phyloP scores from a whole-genome alignment of 2,888 invertebrate genomes.

The Antitype chi region DNA sequence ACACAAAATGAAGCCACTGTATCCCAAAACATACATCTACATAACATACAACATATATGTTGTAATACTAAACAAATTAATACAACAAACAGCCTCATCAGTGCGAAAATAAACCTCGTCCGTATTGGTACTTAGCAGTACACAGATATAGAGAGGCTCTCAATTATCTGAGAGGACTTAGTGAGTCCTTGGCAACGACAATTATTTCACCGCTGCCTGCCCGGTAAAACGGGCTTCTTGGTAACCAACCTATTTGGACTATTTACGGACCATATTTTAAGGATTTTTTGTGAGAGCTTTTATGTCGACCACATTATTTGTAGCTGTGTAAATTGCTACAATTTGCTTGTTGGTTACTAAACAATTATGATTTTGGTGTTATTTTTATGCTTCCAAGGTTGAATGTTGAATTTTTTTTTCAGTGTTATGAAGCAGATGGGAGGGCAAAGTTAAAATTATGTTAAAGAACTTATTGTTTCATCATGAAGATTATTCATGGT shows the following conservation, averaged over 20 bases:
- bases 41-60: slow-evolving; percentile 11
- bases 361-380: slow-evolving; percentile 41
- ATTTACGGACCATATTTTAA: slow-evolving; percentile 59
- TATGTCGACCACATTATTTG: slow-evolving; percentile 56
- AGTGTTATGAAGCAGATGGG: background rate
- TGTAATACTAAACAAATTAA: slow-evolving; percentile 38
- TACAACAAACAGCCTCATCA: slow-evolving; percentile 48
- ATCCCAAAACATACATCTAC: slow-evolving; percentile 20
- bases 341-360: slow-evolving; percentile 31
- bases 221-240: slow-evolving; percentile 54
- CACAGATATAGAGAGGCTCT: slow-evolving; percentile 49
- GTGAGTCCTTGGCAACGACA: slow-evolving; percentile 57
- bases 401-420: background rate
- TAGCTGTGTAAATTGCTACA: slow-evolving; percentile 56
- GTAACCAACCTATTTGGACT: slow-evolving; percentile 55
- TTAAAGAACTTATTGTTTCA: background rate
- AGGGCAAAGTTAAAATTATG: background rate
- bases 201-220: slow-evolving; percentile 58
- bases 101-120: slow-evolving; percentile 56
- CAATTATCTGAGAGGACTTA: slow-evolving; percentile 62
- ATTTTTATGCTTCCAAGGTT: slow-evolving; percentile 26
- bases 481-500: slow-evolving; percentile 10
- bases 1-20: slow-evolving; percentile 19
- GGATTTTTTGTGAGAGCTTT: slow-evolving; percentile 44
- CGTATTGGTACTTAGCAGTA: slow-evolving; percentile 48